Evolutionary conservation across 2,797 vertebrate species (phyloP).

Genomic region (Chaetophractus vellerosus): DNA sequence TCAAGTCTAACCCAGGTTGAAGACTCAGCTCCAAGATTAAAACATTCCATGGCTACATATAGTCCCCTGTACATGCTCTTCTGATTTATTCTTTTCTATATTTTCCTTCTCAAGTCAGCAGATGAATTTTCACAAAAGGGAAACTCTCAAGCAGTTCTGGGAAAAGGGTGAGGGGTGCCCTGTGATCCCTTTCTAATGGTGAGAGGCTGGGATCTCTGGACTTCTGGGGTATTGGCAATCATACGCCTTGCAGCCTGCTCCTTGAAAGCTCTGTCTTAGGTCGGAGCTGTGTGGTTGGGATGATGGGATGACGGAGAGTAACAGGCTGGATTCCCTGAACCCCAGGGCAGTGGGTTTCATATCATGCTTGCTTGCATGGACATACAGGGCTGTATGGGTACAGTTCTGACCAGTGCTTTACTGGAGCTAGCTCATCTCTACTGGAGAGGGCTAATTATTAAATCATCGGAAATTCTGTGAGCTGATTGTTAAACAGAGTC

Average conservation of each 20-base stretch:
- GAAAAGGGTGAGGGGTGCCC: not conserved
- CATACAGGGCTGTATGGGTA: too few species aligned
- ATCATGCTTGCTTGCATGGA: not conserved
- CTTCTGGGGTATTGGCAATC: not conserved
- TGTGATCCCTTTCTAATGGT: not conserved
- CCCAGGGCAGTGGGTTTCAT: not conserved
- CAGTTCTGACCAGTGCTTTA: not conserved
- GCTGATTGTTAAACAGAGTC: not conserved
- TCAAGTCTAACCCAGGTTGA: not conserved
- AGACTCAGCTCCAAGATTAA: not conserved
- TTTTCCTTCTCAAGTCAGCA: constrained; percentile 23
- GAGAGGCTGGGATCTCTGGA: not conserved
- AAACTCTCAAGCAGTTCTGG: not conserved
- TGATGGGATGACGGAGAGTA: not conserved
- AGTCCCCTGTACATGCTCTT: not conserved
- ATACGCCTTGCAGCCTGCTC: not conserved
- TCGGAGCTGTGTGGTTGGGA: not conserved
- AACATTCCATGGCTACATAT: not conserved
- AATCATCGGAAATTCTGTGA: not conserved
- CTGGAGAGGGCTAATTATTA: not conserved
- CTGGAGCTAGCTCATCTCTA: too few species aligned
- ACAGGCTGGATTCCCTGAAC: not conserved
- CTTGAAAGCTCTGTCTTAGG: not conserved
- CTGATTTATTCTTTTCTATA: not conserved
- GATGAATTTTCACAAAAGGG: not conserved